phyloP scores from a whole-genome alignment of 2,797 vertebrate species.

The Coendou prehensilis region DNA sequence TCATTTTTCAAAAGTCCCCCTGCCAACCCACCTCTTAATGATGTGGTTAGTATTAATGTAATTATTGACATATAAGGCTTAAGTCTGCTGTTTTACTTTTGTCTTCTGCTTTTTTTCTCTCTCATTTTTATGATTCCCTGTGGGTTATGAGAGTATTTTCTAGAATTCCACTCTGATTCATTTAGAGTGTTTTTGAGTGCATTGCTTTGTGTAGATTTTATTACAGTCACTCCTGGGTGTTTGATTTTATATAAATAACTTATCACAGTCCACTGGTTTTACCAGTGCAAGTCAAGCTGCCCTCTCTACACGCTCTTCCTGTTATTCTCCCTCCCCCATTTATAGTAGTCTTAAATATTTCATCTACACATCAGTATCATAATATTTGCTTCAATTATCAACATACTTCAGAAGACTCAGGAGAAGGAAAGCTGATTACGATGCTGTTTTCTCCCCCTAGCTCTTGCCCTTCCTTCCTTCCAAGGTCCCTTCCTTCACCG shows the following conservation, averaged over 20 bases:
- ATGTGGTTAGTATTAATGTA: neutral
- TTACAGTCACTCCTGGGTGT: neutral
- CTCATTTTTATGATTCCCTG: neutral
- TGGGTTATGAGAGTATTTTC: neutral
- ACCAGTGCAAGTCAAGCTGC: neutral
- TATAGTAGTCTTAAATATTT: neutral
- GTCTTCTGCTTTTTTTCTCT: neutral
- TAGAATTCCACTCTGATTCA: neutral
- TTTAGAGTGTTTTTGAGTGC: neutral
- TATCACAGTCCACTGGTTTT: neutral
- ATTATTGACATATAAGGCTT: neutral
- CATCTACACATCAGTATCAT: neutral
- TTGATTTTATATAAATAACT: neutral
- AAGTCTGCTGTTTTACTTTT: neutral
- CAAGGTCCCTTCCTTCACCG: neutral
- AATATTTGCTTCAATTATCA: neutral
- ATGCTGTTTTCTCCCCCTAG: no score
- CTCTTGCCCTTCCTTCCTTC: neutral
- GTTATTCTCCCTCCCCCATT: neutral
- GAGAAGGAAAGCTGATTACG: neutral
- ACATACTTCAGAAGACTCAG: neutral
- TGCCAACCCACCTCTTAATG: neutral
- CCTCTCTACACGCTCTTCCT: neutral
- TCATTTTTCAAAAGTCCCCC: neutral
- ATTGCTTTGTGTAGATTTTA: neutral